Percentiles rank a stretch among this genome's conserved stretches.
These are phyloP conservation scores for Corbicula japonica DNA, from an alignment of 2,888 invertebrate genomes.

Conservation along the genomic window DNA sequence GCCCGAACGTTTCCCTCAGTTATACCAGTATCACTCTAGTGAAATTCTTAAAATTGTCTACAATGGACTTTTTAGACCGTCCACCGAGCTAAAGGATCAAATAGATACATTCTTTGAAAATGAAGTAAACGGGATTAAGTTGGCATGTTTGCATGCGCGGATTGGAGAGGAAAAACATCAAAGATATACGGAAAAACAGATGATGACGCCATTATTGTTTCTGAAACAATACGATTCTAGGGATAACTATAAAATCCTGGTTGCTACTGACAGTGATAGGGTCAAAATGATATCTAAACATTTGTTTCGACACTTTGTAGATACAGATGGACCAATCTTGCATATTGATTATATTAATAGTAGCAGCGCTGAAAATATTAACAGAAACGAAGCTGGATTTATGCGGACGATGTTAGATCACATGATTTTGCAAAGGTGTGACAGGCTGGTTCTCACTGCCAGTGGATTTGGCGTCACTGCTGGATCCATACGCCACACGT, in stretches of 20 bases:
- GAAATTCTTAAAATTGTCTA: constrained; percentile 29
- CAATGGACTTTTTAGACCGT: constrained; percentile 30
- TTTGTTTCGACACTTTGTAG: constrained; percentile 19
- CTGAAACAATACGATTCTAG: constrained; percentile 28
- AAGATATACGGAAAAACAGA: constrained; percentile 21
- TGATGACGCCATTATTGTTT: constrained; percentile 6
- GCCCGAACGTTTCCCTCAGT: constrained; percentile 34
- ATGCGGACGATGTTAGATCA: constrained; percentile 44
- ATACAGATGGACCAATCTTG: constrained; percentile 26
- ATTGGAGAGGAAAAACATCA: constrained; percentile 25
- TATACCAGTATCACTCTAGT: constrained; percentile 24
- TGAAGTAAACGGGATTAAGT: constrained; percentile 20
- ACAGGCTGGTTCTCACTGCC: constrained; percentile 28
- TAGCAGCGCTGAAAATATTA: neutral
- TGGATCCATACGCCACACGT: constrained; percentile 38
- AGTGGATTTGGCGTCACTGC: constrained; percentile 52
- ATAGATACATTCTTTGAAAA: constrained; percentile 16
- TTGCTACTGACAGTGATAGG: constrained; percentile 35
- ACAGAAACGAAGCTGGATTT: too few relatives aligned
- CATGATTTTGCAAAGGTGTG: constrained; percentile 31
- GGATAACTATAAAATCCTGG: constrained; percentile 19
- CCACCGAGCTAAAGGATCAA: neutral
- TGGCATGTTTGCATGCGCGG: constrained; percentile 45
- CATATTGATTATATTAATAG: constrained; percentile 32
- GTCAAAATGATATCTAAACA: constrained; percentile 24